Conservation (phyloP, 2,888 invertebrate genomes). For the Melanchra persicariae region DNA sequence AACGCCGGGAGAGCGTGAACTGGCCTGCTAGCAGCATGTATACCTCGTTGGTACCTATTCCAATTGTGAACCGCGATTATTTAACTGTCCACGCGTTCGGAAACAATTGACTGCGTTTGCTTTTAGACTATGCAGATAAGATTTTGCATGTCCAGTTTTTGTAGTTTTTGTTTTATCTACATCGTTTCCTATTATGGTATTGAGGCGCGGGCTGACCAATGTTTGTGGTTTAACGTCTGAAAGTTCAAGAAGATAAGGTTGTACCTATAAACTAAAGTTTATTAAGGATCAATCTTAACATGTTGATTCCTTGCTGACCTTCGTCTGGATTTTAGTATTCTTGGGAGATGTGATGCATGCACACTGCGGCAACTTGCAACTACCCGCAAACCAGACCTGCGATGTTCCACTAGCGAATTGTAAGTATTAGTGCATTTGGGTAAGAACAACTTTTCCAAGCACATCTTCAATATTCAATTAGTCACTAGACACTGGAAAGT, state of each 20-base stretch:
- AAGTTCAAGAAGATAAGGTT: neutral
- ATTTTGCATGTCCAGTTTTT: constrained; percentile 83
- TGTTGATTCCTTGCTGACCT: neutral
- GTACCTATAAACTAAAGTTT: neutral
- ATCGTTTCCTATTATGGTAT: constrained; percentile 46
- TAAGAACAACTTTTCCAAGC: neutral
- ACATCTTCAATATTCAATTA: neutral
- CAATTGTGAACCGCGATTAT: constrained; percentile 89
- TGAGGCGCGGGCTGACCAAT: constrained; percentile 9
- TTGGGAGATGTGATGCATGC: neutral
- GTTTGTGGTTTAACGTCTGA: constrained; percentile 11
- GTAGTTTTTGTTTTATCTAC: constrained; percentile 58
- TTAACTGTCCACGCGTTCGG: constrained; percentile 89
- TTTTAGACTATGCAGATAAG: constrained; percentile 84
- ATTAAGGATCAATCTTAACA: neutral
- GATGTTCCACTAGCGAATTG: neutral
- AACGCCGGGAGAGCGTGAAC: constrained; percentile 86
- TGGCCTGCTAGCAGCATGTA: constrained; percentile 78
- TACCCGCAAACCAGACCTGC: neutral
- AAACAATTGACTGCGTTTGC: constrained; percentile 88
- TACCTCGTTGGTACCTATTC: constrained; percentile 84
- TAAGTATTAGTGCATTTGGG: too few relatives aligned
- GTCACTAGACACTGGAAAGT: neutral
- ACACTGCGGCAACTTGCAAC: neutral
- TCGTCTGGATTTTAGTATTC: neutral